These are phyloP conservation scores for Gadopsis bispinosus DNA, from an alignment of 2,797 vertebrate species.

Conservation along the genomic window DNA sequence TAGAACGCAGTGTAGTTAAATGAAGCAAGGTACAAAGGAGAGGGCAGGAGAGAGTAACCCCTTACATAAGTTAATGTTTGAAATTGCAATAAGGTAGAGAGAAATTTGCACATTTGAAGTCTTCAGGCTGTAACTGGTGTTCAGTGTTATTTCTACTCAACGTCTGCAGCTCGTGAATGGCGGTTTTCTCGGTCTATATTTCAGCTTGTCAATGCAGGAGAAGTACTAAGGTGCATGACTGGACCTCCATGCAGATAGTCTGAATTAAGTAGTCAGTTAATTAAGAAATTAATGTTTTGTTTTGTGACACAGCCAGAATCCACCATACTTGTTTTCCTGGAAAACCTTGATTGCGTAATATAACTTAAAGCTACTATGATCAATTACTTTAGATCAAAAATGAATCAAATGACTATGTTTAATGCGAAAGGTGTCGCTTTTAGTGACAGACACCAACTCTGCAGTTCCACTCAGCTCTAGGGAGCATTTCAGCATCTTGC, in stretches of 20 bases:
- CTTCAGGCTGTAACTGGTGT: too few relatives aligned
- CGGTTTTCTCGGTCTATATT: not conserved
- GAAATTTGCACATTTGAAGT: not conserved
- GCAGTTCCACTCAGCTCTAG: not conserved
- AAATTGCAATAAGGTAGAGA: not conserved
- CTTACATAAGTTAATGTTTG: not conserved
- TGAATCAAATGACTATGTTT: not conserved
- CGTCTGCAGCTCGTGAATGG: conserved; percentile 1
- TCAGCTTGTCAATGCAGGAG: not conserved
- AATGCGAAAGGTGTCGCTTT: not conserved
- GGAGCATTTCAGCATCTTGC: not conserved
- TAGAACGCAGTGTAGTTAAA: conserved; percentile 2
- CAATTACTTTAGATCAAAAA: not conserved
- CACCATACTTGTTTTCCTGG: not conserved
- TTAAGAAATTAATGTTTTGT: not conserved
- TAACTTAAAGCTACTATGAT: not conserved
- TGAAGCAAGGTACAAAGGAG: conserved; percentile 22
- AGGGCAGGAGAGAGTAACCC: conserved; percentile 13
- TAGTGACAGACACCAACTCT: too few relatives aligned
- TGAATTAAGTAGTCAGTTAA: not conserved
- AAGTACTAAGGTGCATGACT: not conserved
- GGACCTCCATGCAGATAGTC: not conserved
- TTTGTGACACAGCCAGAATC: not conserved
- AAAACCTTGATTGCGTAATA: not conserved
- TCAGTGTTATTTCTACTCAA: not conserved